Base-by-base conservation (phyloP, 2,797 vertebrate genomes). In the Gymnothorax reevesii region DNA sequence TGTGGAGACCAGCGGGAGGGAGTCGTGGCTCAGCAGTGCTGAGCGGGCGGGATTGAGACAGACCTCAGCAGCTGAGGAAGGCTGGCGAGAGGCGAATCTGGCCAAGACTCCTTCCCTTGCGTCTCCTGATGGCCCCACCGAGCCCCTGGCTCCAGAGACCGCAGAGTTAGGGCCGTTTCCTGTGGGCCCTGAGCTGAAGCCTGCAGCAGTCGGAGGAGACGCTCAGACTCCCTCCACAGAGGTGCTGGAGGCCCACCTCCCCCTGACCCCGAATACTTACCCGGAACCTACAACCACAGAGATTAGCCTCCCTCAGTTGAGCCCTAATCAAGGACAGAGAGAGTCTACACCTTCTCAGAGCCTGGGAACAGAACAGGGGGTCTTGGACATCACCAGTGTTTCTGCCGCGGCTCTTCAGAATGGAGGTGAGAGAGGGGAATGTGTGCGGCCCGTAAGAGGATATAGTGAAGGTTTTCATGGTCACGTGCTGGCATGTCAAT, bases 401-500 rank as follows among this genome's bases (percentile, higher is more conserved):
- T 77, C 73, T 20, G 77, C 17, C 4, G 49, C 7, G 3, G 6
- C 52, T 6, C 42, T 54, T 22, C 91, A 92, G 25, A 84, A 89
- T 22, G 93, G 90, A 89, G 95, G 96, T 96, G 66, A 91, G 92
- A 84, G 7, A 15, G 17, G 49, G 77, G 52, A n/a, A 22, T 4
- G n/a, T 55, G 1, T 75, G 27, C 33, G 15, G 52, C 55, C 49
- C 25, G n/a, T 80, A n/a, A 22, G 20, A 80, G 49, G n/a, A 80
- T 20, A 12, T 20, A 54, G n/a, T 49, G 22, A 42, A 20, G 75
- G 42, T 49, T 22, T 85, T 59, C 62, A 6, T 25, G 33, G 25
- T n/a, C 55, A 85, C 27, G 52, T 12, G 25, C 42, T 55, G 52
- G 20, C n/a, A n/a, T n/a, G n/a, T n/a, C n/a, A n/a, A n/a, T n/a